A percentile compares a stretch with the other conserved stretches of the same genome.
phyloP scores from a whole-genome alignment of 2,797 vertebrate species.

The Antrozous pallidus region DNA sequence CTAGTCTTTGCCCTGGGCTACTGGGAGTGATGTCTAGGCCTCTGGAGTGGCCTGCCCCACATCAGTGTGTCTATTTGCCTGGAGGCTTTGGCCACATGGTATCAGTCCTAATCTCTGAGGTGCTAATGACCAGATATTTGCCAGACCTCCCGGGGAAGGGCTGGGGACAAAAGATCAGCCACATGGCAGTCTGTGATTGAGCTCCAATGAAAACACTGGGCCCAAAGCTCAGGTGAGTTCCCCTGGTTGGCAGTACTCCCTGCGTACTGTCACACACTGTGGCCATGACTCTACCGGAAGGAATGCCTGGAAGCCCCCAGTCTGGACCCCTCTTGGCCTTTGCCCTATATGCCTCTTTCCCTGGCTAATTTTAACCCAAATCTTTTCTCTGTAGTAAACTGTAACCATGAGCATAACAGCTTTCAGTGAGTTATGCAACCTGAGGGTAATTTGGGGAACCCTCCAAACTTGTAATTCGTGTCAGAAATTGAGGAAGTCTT shows the following conservation, averaged over 20 bases:
- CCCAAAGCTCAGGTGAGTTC: neutral
- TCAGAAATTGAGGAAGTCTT: neutral
- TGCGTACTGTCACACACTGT: accelerated
- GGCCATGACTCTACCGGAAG: accelerated
- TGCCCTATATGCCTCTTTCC: neutral
- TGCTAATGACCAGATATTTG: neutral
- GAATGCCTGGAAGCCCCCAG: neutral
- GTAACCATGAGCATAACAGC: neutral
- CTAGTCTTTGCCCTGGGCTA: neutral
- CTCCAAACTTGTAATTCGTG: neutral
- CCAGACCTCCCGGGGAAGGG: neutral
- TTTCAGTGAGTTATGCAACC: neutral
- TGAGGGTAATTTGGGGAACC: neutral
- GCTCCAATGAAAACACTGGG: neutral
- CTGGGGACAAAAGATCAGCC: neutral
- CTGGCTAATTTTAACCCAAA: neutral
- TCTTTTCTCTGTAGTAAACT: neutral
- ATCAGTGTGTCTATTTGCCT: neutral
- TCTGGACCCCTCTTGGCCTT: neutral
- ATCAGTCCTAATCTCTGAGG: neutral
- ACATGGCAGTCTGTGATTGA: accelerated
- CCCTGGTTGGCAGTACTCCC: neutral
- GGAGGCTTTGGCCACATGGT: neutral
- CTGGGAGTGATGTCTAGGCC: neutral
- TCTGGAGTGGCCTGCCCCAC: neutral